Conservation (phyloP, 2,797 vertebrate species). For the Iguana delicatissima region DNA sequence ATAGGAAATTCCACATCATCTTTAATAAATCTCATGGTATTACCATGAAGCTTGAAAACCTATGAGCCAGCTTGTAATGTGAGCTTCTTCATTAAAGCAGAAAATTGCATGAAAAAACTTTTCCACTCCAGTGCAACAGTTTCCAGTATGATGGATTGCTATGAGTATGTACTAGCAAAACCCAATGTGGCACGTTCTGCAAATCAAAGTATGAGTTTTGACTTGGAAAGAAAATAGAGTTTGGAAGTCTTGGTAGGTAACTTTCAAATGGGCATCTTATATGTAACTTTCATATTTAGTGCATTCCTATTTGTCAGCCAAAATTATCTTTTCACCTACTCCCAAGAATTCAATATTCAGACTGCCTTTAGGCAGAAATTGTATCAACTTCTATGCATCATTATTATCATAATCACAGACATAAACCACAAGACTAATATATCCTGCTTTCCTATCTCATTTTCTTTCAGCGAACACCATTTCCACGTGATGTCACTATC, state of each 20-base stretch:
- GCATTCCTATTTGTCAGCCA: slow-evolving; percentile 33
- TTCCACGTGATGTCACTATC: no score
- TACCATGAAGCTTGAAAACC: slow-evolving; percentile 50
- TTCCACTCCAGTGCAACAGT: slow-evolving; percentile 65
- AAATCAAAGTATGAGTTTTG: slow-evolving; percentile 37
- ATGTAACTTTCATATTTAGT: slow-evolving; percentile 36
- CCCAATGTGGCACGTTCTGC: slow-evolving; percentile 16
- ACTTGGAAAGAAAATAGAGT: slow-evolving; percentile 55
- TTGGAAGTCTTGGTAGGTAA: slow-evolving; percentile 20
- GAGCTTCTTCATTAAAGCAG: slow-evolving; percentile 65
- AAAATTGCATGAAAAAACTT: slow-evolving; percentile 71
- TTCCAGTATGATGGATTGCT: slow-evolving; percentile 60
- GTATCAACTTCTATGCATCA: not conserved
- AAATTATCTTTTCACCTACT: slow-evolving; percentile 35
- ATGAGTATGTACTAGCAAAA: slow-evolving; percentile 54
- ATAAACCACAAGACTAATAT: not conserved
- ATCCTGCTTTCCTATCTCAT: slow-evolving; percentile 46
- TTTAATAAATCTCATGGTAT: slow-evolving; percentile 69
- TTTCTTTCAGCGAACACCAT: slow-evolving; percentile 35
- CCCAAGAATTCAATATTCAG: slow-evolving; percentile 37
- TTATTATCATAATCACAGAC: slow-evolving; percentile 47
- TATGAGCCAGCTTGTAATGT: slow-evolving; percentile 64
- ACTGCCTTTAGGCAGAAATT: slow-evolving; percentile 49
- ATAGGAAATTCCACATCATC: slow-evolving; percentile 54
- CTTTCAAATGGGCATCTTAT: slow-evolving; percentile 37